A percentile compares a stretch with the other conserved stretches of the same genome.
Evolutionary conservation across 2,888 invertebrate genomes (phyloP).

Genomic region (Trileptium ribeirensis): DNA sequence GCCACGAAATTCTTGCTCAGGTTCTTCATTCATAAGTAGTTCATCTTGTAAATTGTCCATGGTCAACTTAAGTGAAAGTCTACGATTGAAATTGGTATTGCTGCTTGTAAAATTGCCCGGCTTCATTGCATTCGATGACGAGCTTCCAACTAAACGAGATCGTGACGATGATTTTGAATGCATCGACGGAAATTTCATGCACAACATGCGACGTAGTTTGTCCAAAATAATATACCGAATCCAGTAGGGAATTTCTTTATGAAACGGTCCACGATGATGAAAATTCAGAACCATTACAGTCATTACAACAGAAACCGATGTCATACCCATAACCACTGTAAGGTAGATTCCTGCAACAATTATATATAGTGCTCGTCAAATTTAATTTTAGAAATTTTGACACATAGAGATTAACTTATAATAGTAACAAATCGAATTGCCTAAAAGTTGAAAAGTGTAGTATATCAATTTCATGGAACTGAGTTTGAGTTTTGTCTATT

Average conservation of each 20-base stretch:
- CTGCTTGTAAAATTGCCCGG: conserved; percentile 17
- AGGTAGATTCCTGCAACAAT: conserved; percentile 58
- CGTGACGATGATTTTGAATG: conserved; percentile 15
- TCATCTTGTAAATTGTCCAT: conserved; percentile 52
- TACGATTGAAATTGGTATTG: conserved; percentile 40
- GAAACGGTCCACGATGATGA: conserved; percentile 58
- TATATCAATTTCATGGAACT: no score
- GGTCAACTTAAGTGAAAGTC: conserved; percentile 50
- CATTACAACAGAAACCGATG: conserved; percentile 57
- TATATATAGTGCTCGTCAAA: conserved; percentile 16
- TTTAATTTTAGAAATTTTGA: no score
- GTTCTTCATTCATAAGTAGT: conserved; percentile 43
- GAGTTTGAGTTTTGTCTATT: no score
- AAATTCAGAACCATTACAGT: conserved; percentile 56
- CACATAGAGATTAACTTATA: no score
- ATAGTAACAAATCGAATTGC: no score
- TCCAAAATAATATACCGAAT: conserved; percentile 50
- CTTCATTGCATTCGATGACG: not conserved
- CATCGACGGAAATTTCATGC: conserved; percentile 40
- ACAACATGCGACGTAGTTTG: conserved; percentile 36
- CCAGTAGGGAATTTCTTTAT: conserved; percentile 56
- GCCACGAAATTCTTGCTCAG: not conserved
- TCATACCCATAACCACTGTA: conserved; percentile 59
- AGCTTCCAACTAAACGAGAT: not conserved
- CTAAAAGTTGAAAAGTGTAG: no score